Evolutionary conservation across 2,888 invertebrate genomes (phyloP).

Genomic region (Mimumesa dahlbomi): DNA sequence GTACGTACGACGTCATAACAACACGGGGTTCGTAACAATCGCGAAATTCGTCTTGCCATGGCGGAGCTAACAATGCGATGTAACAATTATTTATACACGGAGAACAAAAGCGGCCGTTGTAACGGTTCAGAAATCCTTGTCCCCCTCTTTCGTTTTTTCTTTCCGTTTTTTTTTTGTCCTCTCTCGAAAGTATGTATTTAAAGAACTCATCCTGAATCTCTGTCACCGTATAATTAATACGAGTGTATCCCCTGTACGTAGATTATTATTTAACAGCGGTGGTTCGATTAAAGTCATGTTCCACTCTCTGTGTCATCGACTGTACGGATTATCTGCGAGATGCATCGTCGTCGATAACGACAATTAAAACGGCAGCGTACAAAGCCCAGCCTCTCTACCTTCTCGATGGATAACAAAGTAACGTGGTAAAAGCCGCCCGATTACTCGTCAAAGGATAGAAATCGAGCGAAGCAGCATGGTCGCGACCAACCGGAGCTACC

Average conservation of each 20-base stretch:
- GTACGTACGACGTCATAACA: slow-evolving; percentile 59
- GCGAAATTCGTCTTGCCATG: slow-evolving; percentile 56
- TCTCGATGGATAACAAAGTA: slow-evolving; percentile 4
- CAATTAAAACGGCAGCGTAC: neutral
- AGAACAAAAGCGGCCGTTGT: slow-evolving; percentile 14
- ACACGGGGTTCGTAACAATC: slow-evolving; percentile 56
- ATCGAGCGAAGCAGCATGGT: slow-evolving; percentile 32
- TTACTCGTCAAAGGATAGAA: slow-evolving; percentile 60
- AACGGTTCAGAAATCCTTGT: neutral
- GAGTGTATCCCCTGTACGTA: too few relatives aligned
- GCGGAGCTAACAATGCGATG: slow-evolving; percentile 46
- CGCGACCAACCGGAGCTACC: slow-evolving; percentile 43
- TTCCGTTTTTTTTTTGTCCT: neutral
- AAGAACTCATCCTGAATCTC: too few relatives aligned
- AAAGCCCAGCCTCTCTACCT: slow-evolving; percentile 4
- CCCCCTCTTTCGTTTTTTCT: slow-evolving; percentile 17
- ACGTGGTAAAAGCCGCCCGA: slow-evolving; percentile 48
- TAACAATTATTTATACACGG: slow-evolving; percentile 57
- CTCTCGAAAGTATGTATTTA: too few relatives aligned
- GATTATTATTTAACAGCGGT: too few relatives aligned
- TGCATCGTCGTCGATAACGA: too few relatives aligned
- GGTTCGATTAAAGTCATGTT: too few relatives aligned
- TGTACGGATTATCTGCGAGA: too few relatives aligned
- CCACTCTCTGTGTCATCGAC: too few relatives aligned
- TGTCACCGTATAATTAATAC: too few relatives aligned